Conservation (phyloP, 2,113 vertebrate species). For the Fregata magnificens region DNA sequence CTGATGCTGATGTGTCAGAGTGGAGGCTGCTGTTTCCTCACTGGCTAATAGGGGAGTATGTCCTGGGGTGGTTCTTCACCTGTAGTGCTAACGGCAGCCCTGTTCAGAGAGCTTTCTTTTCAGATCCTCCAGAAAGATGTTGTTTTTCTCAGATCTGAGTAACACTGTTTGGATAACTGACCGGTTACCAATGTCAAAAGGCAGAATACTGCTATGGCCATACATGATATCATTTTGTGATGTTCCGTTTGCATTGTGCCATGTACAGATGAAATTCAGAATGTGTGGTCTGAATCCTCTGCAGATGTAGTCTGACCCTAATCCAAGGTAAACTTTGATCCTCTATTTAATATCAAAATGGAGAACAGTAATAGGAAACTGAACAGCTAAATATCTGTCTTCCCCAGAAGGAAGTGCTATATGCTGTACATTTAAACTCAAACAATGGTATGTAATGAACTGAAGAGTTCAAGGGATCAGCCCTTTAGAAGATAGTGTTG, state of each 20-base stretch:
- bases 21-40: background rate
- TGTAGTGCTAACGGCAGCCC: background rate
- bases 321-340: background rate
- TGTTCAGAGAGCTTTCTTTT: background rate
- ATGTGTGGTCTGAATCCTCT: background rate
- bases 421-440: background rate
- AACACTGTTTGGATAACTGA: background rate
- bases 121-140: background rate
- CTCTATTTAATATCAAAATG: background rate
- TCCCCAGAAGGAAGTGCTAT: background rate
- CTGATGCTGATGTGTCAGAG: constrained; percentile 5
- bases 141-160: background rate
- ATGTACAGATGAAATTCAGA: background rate
- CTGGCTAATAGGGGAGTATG: background rate
- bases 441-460: background rate
- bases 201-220: background rate
- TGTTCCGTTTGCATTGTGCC: background rate
- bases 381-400: background rate
- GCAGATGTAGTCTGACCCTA: background rate
- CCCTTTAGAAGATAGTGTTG: background rate
- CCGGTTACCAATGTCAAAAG: background rate
- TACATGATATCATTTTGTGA: background rate
- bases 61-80: background rate
- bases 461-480: background rate
- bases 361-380: background rate